Conservation (phyloP, 64 coral and sea anemone genomes). For the Cladopsammia gracilis region DNA sequence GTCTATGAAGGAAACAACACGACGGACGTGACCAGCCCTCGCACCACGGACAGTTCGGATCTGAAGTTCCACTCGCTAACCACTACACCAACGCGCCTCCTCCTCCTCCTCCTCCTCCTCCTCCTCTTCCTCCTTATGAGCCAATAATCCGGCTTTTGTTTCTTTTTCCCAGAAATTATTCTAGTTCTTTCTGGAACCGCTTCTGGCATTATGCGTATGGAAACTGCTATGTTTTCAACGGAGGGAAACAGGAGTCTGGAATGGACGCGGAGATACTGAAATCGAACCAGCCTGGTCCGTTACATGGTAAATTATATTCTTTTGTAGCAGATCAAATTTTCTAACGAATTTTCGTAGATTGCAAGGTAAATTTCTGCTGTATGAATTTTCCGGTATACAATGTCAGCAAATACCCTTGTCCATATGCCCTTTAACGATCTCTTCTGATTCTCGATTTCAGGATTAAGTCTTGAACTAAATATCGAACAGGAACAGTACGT, state of each 20-base stretch:
- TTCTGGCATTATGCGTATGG: constrained; percentile 8
- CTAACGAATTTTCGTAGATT: background rate
- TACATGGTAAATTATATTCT: background rate
- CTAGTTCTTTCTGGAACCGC: background rate
- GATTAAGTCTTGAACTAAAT: constrained; percentile 72
- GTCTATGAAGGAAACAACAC: too few species aligned
- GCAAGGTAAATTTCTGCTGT: background rate
- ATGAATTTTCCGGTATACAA: background rate
- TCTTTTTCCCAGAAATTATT: background rate
- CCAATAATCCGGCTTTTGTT: background rate
- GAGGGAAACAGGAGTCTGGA: constrained; percentile 21
- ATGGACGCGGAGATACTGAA: background rate
- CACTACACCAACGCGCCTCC: too few species aligned
- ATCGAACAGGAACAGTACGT: constrained; percentile 60
- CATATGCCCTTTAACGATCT: background rate
- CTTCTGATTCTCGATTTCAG: background rate
- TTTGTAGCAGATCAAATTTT: background rate
- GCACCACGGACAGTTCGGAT: background rate
- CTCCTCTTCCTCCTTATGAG: background rate
- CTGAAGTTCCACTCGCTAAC: too few species aligned
- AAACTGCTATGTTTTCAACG: constrained; percentile 44
- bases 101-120: too few species aligned
- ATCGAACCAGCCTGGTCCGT: constrained; percentile 74
- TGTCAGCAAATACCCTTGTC: background rate
- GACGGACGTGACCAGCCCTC: background rate